Evolutionary conservation across 2,888 invertebrate species (phyloP).

Genomic region (Autographa pulchrina): DNA sequence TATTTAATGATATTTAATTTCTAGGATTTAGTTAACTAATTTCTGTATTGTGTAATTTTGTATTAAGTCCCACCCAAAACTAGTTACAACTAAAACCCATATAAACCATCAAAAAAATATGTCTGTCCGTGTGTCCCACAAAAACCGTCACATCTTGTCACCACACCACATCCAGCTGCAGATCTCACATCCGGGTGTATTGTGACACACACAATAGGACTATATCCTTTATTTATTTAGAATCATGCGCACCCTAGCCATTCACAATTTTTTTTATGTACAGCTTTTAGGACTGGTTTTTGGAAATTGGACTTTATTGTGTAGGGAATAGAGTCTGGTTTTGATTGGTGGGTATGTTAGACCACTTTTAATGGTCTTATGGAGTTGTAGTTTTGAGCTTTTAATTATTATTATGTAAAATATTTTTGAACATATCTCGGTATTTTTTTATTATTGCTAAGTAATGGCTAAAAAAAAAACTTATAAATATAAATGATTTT

Average conservation of each 20-base stretch:
- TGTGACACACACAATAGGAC: slow-evolving; percentile 52
- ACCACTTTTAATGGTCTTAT: too few relatives aligned
- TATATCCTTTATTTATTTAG: slow-evolving; percentile 52
- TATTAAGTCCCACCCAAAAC: too few relatives aligned
- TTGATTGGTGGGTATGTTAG: neutral
- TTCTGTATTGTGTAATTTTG: too few relatives aligned
- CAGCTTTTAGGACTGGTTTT: neutral
- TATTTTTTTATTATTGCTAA: too few relatives aligned
- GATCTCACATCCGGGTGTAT: slow-evolving; percentile 62
- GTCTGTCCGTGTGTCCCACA: slow-evolving; percentile 16
- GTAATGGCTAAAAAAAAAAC: too few relatives aligned
- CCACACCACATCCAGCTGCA: slow-evolving; percentile 62
- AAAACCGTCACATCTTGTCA: slow-evolving; percentile 54
- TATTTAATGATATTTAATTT: too few relatives aligned
- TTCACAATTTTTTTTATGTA: slow-evolving; percentile 12
- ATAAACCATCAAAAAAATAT: neutral
- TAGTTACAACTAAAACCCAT: neutral
- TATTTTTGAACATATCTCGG: too few relatives aligned
- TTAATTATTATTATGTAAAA: too few relatives aligned
- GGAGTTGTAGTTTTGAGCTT: too few relatives aligned
- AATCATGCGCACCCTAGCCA: slow-evolving; percentile 48
- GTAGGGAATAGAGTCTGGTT: neutral
- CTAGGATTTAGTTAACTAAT: too few relatives aligned
- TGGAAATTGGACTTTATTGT: neutral
- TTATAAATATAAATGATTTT: neutral